A percentile compares a stretch with the other conserved stretches of the same genome.
phyloP scores from a whole-genome alignment of 1,140 invertebrate species.

The fruit fly (Drosophila melanogaster) region Release_6_plus_ISO1_MT NT_033779.5:15538501-15539000 shows the following conservation, averaged over 20 bases:
- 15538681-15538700: too few species aligned
- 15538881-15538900: too few species aligned
- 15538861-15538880: too few species aligned
- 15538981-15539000: conserved; percentile 50
- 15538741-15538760: too few species aligned
- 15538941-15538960: conserved; percentile 18
- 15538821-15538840: too few species aligned
- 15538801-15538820: too few species aligned
- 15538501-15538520: conserved; percentile 80
- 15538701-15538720: too few species aligned
- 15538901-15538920: background rate
- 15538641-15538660: background rate
- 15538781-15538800: too few species aligned
- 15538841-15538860: too few species aligned
- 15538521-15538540: conserved; percentile 83
- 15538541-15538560: conserved; percentile 83
- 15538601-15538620: conserved; percentile 5
- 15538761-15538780: too few species aligned
- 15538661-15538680: too few species aligned
- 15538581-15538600: conserved; percentile 53
- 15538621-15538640: conserved; percentile 14
- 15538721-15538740: too few species aligned
- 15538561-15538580: conserved; percentile 75
- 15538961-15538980: conserved; percentile 42
- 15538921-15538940: conserved; percentile 8